A percentile compares a stretch with the other conserved stretches of the same genome.
Evolutionary conservation across 92 coral and sea anemone genomes (phyloP).

Genomic region (Anthopleura xanthogrammica): DNA sequence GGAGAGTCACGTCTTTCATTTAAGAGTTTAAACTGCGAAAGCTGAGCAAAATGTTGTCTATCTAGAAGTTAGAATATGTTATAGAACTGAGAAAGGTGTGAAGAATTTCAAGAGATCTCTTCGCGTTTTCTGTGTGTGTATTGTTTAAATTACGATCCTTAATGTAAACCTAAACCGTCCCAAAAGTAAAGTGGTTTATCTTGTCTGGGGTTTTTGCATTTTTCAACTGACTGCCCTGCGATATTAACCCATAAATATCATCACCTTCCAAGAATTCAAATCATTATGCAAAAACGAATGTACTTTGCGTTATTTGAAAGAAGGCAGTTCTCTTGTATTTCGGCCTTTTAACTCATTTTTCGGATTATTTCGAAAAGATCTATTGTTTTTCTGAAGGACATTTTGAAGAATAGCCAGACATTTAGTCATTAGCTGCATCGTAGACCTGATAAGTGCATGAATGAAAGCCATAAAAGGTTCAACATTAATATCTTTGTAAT

Average conservation of each 20-base stretch:
- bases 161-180: background rate
- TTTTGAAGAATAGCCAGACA: background rate
- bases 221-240: background rate
- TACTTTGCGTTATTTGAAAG: background rate
- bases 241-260: background rate
- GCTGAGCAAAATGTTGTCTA: too few species aligned
- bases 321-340: background rate
- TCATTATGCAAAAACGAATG: background rate
- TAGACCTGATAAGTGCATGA: background rate
- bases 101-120: too few species aligned
- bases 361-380: background rate
- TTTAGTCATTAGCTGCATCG: background rate
- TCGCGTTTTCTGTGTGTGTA: too few species aligned
- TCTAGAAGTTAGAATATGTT: too few species aligned
- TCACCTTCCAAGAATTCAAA: background rate
- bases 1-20: too few species aligned
- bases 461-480: conserved; percentile 1
- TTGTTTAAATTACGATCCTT: too few species aligned
- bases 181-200: background rate
- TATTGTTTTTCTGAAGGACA: background rate
- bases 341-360: background rate
- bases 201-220: background rate
- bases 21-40: too few species aligned
- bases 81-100: too few species aligned
- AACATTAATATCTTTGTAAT: background rate